Conservation (phyloP, 2,797 vertebrate species). For the Bradypodion pumilum region DNA sequence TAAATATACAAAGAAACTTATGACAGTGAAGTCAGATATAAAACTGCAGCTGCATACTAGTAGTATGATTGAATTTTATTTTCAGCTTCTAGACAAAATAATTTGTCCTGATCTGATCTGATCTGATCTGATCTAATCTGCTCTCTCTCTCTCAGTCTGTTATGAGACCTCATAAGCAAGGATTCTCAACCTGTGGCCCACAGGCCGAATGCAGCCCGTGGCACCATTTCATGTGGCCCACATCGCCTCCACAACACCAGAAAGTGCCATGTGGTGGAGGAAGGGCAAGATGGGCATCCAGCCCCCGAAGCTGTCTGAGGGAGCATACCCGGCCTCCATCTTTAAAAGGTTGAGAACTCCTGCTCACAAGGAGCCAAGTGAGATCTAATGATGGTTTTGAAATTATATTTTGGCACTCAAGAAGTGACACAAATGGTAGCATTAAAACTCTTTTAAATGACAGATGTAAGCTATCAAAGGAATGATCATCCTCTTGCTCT, state of each 20-base stretch:
- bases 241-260: no score
- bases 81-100: slow-evolving; percentile 18
- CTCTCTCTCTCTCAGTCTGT: background rate
- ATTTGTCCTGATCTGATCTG: background rate
- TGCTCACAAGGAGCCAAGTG: slow-evolving; percentile 16
- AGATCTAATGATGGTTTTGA: background rate
- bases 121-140: no score
- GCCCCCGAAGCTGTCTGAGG: no score
- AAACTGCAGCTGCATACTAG: fast-evolving
- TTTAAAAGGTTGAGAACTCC: no score
- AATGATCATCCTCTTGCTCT: background rate
- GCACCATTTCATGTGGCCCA: no score
- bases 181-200: no score
- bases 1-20: background rate
- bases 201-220: no score
- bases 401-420: slow-evolving; percentile 3
- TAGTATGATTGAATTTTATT: slow-evolving; percentile 10
- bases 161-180: background rate
- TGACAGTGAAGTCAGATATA: background rate
- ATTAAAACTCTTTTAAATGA: background rate
- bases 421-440: background rate
- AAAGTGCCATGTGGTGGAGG: no score
- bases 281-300: no score
- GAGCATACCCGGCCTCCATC: no score
- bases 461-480: background rate